Base-by-base conservation (phyloP, 2,113 vertebrate genomes). In the Stigmatopora nigra region DNA sequence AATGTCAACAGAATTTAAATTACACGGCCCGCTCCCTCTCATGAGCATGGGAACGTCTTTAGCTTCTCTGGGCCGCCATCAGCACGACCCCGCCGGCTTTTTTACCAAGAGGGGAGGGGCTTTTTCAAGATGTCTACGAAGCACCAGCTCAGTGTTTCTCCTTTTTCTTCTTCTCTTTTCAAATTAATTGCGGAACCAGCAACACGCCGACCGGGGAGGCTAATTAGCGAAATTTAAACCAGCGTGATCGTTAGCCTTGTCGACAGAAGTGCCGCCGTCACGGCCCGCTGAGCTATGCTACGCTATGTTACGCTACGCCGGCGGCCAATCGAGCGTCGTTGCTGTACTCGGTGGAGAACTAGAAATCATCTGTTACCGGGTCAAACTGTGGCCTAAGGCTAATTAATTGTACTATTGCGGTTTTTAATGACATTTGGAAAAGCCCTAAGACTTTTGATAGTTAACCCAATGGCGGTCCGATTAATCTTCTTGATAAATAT, bases 1-100 rank as follows among this genome's bases (percentile, higher is more conserved):
- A 91, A 91, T 91, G 91, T 92, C 89, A 92, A 90, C 89, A 88
- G 89, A 88, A 90, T 91, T 92, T 88, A 91, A 89, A 91, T 89
- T 88, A 86, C 79, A 78, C 71, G 71, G 84, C 79, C 84, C 82
- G 85, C 84, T 86, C 87, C 73, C 82, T 87, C 86, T 87, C 75
- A 81, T 78, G 75, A 89, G 77, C 84, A 84, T 82, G 80, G 83
- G 87, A 82, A 82, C 84, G 84, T 84, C 86, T 88, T 89, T 90
- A 88, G 88, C 88, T 89, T 88, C 72, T 86, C 86, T 87, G 76
- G 78, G 86, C 83, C 81, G 82, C 85, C 73, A 79, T 82, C 77
- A 85, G 87, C 84, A 88, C 69, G 63, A 81, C 80, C 78, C 71
- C 59, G n/a, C 53, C 75, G 83, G 76, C 80, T 78, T 75, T 72